Percentiles rank a stretch among this genome's conserved stretches.
These are phyloP conservation scores for Alfaro cultratus DNA, from an alignment of 2,797 vertebrate genomes.

Conservation along the genomic window DNA sequence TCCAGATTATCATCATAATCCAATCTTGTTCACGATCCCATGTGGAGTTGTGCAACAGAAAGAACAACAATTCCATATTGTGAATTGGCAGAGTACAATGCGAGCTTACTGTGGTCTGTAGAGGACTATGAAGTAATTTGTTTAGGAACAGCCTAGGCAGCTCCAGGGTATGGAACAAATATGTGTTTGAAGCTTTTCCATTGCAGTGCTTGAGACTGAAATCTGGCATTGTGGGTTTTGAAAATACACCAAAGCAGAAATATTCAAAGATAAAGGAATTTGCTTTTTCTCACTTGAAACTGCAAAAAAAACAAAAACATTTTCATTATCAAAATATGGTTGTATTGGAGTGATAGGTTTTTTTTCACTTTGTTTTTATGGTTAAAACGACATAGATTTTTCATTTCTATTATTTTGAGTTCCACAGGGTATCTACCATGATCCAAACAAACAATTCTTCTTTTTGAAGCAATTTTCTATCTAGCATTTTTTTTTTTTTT, in stretches of 20 bases:
- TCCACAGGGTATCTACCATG: background rate
- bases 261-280: conserved; percentile 42
- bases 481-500: conserved; percentile 12
- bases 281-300: conserved; percentile 34
- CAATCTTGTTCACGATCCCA: conserved; percentile 60
- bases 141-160: conserved; percentile 45
- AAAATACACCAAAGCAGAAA: conserved; percentile 25
- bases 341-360: conserved; percentile 9
- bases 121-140: conserved; percentile 50
- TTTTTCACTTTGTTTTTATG: background rate
- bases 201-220: conserved; percentile 38
- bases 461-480: conserved; percentile 17
- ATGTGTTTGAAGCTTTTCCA: conserved; percentile 58
- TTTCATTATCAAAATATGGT: conserved; percentile 28
- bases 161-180: conserved; percentile 51
- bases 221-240: conserved; percentile 28
- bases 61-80: conserved; percentile 58
- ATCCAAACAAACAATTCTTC: background rate
- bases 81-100: conserved; percentile 48
- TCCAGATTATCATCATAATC: conserved; percentile 61
- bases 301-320: conserved; percentile 20
- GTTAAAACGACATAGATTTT: conserved; percentile 14
- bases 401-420: background rate
- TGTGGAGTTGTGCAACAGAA: conserved; percentile 51
- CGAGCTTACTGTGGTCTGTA: conserved; percentile 38